Conservation (phyloP, 2,797 vertebrate species). For the Harpagifer antarcticus region DNA sequence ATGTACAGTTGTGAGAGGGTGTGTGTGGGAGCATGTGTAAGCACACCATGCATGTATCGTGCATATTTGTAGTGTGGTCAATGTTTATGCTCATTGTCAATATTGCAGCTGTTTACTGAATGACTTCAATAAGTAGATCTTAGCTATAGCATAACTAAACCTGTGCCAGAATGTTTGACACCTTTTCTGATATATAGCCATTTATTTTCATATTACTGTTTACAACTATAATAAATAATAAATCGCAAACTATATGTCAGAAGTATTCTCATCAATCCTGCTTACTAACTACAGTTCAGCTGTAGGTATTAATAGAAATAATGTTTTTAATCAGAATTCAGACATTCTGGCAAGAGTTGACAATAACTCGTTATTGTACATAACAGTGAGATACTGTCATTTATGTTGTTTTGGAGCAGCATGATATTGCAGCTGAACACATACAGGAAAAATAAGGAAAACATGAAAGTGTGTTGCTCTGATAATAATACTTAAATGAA, state of each 20-base stretch:
- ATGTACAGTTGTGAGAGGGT: conserved; percentile 52
- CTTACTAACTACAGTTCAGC: conserved; percentile 19
- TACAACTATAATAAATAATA: conserved; percentile 49
- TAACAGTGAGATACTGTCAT: conserved; percentile 27
- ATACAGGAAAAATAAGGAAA: not conserved
- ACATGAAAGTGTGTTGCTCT: conserved; percentile 35
- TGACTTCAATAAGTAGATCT: conserved; percentile 47
- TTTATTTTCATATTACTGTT: conserved; percentile 65
- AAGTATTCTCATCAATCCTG: conserved; percentile 20
- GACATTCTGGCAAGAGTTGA: conserved; percentile 25
- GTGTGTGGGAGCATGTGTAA: not conserved
- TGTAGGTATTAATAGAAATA: conserved; percentile 29
- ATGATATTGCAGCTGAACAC: conserved; percentile 21
- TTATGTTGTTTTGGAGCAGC: conserved; percentile 24
- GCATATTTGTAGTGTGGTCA: conserved; percentile 24
- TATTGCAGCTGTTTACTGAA: conserved; percentile 62
- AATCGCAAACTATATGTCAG: conserved; percentile 1
- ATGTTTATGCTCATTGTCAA: conserved; percentile 41
- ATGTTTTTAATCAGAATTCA: conserved; percentile 29
- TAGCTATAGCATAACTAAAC: conserved; percentile 56
- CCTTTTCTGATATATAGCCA: conserved; percentile 67
- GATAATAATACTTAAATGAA: conserved; percentile 28
- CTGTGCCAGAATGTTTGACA: conserved; percentile 77
- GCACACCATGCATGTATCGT: conserved; percentile 38
- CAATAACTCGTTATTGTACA: conserved; percentile 32